These are phyloP conservation scores for Numenius phaeopus DNA, from an alignment of 2,797 vertebrate species.

Conservation along the genomic window DNA sequence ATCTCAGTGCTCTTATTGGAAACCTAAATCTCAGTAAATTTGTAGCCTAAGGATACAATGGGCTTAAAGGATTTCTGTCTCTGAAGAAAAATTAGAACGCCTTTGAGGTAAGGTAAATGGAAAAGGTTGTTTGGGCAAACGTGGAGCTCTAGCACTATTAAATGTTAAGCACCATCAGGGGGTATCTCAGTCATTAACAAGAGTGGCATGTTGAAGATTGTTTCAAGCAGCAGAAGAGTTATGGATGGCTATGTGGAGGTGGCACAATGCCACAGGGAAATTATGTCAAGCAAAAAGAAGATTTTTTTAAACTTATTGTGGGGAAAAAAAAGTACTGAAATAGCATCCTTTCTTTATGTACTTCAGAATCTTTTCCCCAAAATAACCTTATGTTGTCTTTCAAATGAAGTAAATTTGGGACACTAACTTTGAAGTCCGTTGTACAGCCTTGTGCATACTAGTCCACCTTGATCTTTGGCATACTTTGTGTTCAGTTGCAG, in stretches of 20 bases:
- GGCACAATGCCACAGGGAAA: constrained; percentile 80
- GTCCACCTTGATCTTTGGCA: neutral
- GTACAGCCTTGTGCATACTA: neutral
- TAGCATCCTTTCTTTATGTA: neutral
- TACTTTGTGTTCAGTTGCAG: neutral
- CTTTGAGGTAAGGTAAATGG: constrained; percentile 96
- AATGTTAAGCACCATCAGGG: constrained; percentile 94
- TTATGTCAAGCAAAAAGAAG: constrained; percentile 78
- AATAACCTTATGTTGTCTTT: neutral
- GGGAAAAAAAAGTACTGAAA: constrained; percentile 33
- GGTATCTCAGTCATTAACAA: constrained; percentile 91
- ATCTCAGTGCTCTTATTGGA: constrained; percentile 94
- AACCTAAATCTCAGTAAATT: constrained; percentile 98
- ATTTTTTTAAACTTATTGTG: constrained; percentile 73
- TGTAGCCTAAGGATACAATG: constrained; percentile 96
- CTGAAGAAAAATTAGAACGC: constrained; percentile 96
- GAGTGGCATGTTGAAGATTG: constrained; percentile 84
- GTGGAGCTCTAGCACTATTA: constrained; percentile 88
- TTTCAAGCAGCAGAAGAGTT: constrained; percentile 83
- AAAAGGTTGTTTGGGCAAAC: constrained; percentile 94
- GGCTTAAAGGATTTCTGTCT: constrained; percentile 99
- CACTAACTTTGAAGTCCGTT: neutral
- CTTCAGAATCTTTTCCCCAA: neutral
- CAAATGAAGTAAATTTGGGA: neutral
- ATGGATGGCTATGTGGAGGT: constrained; percentile 77